These are phyloP conservation scores for Pelagia noctiluca DNA, from an alignment of 30 jellyfish, hydroid and myxozoan species.

Conservation along the genomic window DNA sequence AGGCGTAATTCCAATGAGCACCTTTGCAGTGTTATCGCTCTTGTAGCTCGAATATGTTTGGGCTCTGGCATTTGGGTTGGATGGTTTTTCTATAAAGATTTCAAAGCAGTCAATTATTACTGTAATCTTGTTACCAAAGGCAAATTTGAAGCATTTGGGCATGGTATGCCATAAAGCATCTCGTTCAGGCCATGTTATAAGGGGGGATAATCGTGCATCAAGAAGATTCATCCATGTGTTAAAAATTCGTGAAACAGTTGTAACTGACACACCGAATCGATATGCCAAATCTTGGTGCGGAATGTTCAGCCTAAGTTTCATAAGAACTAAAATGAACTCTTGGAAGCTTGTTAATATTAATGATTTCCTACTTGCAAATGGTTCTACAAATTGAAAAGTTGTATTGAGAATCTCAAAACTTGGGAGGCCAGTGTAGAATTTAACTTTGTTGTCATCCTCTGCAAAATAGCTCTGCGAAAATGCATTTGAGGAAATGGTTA, in stretches of 20 bases:
- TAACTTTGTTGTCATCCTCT: neutral
- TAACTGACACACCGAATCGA: conserved; percentile 30
- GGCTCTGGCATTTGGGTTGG: neutral
- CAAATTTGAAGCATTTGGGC: conserved; percentile 59
- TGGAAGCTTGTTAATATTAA: conserved; percentile 8
- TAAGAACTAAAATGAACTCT: conserved; percentile 46
- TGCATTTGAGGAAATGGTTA: no score
- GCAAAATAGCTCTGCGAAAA: neutral
- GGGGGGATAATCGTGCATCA: conserved; percentile 23
- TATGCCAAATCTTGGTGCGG: conserved; percentile 52
- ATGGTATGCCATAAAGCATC: conserved; percentile 14
- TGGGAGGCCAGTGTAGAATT: neutral
- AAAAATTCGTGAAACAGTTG: conserved; percentile 37
- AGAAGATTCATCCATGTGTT: conserved; percentile 16
- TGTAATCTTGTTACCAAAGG: no score
- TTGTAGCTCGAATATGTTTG: neutral
- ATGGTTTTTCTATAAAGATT: neutral
- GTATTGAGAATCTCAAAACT: neutral
- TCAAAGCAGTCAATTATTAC: neutral
- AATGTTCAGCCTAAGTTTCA: conserved; percentile 25
- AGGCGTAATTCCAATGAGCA: neutral
- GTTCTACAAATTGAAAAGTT: neutral
- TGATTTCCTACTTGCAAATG: no score
- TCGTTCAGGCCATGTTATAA: conserved; percentile 36
- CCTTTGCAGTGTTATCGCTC: neutral